A percentile compares a stretch with the other conserved stretches of the same genome.
These are phyloP conservation scores for Eilema caniola DNA, from an alignment of 2,888 invertebrate species.

Conservation along the genomic window DNA sequence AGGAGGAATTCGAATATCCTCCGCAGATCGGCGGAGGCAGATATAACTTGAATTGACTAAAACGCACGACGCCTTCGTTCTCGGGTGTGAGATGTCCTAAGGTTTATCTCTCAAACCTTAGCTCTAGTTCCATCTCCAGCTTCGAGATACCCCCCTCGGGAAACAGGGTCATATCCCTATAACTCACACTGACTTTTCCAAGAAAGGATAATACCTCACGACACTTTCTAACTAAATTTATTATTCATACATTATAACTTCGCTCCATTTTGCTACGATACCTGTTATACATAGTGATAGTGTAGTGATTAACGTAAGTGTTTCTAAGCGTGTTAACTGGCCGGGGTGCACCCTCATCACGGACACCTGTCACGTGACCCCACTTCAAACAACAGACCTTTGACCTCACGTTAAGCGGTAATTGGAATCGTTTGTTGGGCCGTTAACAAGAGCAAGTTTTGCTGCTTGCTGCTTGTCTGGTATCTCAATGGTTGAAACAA, in stretches of 20 bases:
- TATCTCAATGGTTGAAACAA: neutral
- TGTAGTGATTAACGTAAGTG: slow-evolving; percentile 46
- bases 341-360: slow-evolving; percentile 57
- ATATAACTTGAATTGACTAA: too few relatives aligned
- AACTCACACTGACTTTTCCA: neutral
- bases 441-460: slow-evolving; percentile 6
- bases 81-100: too few relatives aligned
- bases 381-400: slow-evolving; percentile 52
- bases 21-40: too few relatives aligned
- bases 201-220: neutral
- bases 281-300: slow-evolving; percentile 27
- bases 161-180: too few relatives aligned
- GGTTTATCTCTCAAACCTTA: too few relatives aligned
- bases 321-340: slow-evolving; percentile 40
- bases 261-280: neutral
- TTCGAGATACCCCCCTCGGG: too few relatives aligned
- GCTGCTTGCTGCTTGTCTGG: neutral
- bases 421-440: slow-evolving; percentile 41
- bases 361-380: slow-evolving; percentile 56
- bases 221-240: neutral
- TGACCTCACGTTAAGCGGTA: slow-evolving; percentile 58
- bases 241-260: slow-evolving; percentile 1
- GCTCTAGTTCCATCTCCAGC: too few relatives aligned
- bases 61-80: too few relatives aligned
- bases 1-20: too few relatives aligned